Evolutionary conservation across 2,797 vertebrate genomes (phyloP).

Genomic region (Hyperoplus lanceolatus): DNA sequence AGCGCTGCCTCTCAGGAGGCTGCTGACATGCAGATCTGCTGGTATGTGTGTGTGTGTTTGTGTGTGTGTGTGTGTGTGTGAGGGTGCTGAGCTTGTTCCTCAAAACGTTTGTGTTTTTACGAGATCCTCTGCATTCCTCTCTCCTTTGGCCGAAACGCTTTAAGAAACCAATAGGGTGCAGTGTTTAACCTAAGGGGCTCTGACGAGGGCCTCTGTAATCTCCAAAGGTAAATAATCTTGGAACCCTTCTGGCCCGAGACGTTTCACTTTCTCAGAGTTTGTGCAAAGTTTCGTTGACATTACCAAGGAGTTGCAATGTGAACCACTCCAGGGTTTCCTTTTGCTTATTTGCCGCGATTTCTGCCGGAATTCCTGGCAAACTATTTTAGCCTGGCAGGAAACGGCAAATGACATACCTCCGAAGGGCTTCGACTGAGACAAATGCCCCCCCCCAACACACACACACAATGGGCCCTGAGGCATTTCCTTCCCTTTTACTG

Average conservation of each 20-base stretch:
- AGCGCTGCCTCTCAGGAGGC: constrained; percentile 56
- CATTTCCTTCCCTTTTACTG: constrained; percentile 80
- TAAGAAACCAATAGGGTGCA: constrained; percentile 64
- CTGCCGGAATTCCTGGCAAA: constrained; percentile 54
- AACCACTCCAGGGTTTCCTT: constrained; percentile 4
- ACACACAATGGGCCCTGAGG: constrained; percentile 61
- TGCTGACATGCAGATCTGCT: constrained; percentile 62
- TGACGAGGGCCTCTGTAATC: constrained; percentile 75
- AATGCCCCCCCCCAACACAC: constrained; percentile 29
- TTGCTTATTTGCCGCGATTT: constrained; percentile 40
- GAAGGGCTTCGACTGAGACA: constrained; percentile 33
- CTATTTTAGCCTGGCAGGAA: constrained; percentile 70
- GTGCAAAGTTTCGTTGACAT: neutral
- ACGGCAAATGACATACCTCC: constrained; percentile 43
- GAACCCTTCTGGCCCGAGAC: constrained; percentile 30
- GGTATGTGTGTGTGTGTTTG: constrained; percentile 41
- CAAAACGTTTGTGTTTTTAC: constrained; percentile 76
- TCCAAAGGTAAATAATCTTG: constrained; percentile 78
- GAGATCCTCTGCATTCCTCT: constrained; percentile 74
- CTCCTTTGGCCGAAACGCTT: constrained; percentile 55
- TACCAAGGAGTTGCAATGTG: neutral
- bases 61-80: constrained; percentile 37
- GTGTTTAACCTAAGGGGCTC: constrained; percentile 61
- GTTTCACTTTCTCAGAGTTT: constrained; percentile 48
- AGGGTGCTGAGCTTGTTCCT: constrained; percentile 64